These are phyloP conservation scores for Lysandra bellargus DNA, from an alignment of 2,888 invertebrate species.

Conservation along the genomic window DNA sequence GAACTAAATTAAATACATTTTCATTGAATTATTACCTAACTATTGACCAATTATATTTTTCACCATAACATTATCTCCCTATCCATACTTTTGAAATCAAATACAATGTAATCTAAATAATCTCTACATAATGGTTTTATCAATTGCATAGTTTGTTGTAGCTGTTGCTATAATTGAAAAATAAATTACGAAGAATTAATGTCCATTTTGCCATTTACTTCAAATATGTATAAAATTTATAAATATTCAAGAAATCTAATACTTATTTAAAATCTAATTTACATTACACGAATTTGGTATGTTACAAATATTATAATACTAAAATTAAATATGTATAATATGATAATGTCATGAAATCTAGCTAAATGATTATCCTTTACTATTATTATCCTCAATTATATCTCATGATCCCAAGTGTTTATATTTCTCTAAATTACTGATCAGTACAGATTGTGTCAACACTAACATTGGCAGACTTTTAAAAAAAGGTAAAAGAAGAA, in stretches of 20 bases:
- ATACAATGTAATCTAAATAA: background rate
- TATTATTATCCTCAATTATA: constrained; percentile 24
- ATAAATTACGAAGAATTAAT: constrained; percentile 11
- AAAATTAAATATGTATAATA: constrained; percentile 27
- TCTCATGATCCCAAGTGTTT: constrained; percentile 37
- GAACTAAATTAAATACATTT: background rate
- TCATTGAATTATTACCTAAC: background rate
- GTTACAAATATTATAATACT: constrained; percentile 27
- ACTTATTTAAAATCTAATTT: constrained; percentile 28
- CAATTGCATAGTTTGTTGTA: background rate
- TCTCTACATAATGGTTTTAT: background rate
- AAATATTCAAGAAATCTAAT: constrained; percentile 29
- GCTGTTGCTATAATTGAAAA: background rate
- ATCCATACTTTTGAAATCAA: background rate
- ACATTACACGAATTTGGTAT: constrained; percentile 35
- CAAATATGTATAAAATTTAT: constrained; percentile 31
- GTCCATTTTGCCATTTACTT: constrained; percentile 15
- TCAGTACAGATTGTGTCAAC: constrained; percentile 38
- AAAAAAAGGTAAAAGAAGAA: background rate
- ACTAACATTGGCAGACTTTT: constrained; percentile 1
- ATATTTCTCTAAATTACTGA: constrained; percentile 35
- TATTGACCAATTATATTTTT: background rate
- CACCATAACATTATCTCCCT: background rate
- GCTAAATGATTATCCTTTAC: constrained; percentile 23
- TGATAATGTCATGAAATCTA: constrained; percentile 30